These are phyloP conservation scores for Anabacerthia variegaticeps DNA, from an alignment of 2,797 vertebrate genomes.

Conservation along the genomic window DNA sequence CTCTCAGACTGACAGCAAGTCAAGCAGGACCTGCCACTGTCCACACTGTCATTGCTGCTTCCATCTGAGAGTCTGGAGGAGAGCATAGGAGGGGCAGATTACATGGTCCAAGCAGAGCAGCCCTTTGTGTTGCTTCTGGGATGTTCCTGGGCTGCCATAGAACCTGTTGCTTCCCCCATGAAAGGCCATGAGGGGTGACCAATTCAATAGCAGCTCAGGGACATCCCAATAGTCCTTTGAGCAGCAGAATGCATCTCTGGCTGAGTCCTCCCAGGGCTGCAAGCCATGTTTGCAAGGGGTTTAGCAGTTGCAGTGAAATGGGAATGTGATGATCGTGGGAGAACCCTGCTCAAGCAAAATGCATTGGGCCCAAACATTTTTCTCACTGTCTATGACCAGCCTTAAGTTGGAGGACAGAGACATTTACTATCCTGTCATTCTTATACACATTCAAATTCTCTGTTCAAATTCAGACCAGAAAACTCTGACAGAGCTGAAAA, in stretches of 20 bases:
- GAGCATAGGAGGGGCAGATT: neutral
- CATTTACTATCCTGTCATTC: neutral
- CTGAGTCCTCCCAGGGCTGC: neutral
- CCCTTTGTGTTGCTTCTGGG: neutral
- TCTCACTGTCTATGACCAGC: neutral
- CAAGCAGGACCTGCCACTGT: neutral
- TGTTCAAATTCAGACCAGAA: neutral
- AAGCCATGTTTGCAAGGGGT: neutral
- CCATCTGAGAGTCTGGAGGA: neutral
- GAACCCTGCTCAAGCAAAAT: fast-evolving
- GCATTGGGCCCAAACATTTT: fast-evolving
- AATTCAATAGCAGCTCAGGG: neutral
- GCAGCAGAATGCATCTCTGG: neutral
- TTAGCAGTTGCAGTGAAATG: neutral
- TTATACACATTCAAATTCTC: neutral
- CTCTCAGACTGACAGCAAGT: fast-evolving
- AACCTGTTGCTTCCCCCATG: neutral
- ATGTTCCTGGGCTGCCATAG: fast-evolving
- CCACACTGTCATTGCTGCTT: neutral
- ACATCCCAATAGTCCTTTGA: fast-evolving
- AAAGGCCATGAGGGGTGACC: fast-evolving
- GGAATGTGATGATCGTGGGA: neutral
- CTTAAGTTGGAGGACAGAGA: neutral
- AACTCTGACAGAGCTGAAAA: neutral
- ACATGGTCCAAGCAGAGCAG: neutral